Percentiles rank a stretch among this genome's conserved stretches.
These are phyloP conservation scores for Entomyzon cyanotis DNA, from an alignment of 2,113 vertebrate genomes.

Conservation along the genomic window DNA sequence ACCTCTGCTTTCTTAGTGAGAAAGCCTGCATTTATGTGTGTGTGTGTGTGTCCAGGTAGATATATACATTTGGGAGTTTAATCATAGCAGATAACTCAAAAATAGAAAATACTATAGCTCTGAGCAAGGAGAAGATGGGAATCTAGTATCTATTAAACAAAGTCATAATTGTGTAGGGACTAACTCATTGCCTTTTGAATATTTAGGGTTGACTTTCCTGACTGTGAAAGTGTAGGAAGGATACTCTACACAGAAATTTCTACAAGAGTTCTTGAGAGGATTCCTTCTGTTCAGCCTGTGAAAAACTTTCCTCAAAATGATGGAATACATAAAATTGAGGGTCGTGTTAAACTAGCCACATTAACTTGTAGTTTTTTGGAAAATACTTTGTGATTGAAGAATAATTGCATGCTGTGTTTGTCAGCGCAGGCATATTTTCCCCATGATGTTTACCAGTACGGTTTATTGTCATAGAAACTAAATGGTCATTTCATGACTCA, in stretches of 20 bases:
- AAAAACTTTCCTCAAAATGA: neutral
- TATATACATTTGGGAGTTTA: neutral
- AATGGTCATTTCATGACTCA: neutral
- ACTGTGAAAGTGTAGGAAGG: neutral
- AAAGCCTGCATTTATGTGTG: rapidly evolving
- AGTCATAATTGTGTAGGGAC: neutral
- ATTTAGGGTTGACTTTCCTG: neutral
- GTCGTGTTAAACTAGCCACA: neutral
- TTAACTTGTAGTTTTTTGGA: neutral
- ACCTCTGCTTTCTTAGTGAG: neutral
- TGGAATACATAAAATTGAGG: neutral
- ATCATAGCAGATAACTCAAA: neutral
- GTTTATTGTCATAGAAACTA: conserved; percentile 21
- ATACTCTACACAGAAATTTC: neutral
- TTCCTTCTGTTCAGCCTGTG: neutral
- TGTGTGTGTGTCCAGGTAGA: neutral
- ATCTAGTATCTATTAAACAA: neutral
- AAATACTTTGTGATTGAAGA: neutral
- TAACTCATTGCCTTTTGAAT: neutral
- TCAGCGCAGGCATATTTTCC: neutral
- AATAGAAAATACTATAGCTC: neutral
- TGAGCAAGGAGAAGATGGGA: neutral
- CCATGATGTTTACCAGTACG: neutral
- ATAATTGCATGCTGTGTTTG: neutral
- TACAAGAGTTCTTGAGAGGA: neutral